Conservation (phyloP, 30 jellyfish, hydroid and myxozoan species). For the Chironex yamaguchii region DNA sequence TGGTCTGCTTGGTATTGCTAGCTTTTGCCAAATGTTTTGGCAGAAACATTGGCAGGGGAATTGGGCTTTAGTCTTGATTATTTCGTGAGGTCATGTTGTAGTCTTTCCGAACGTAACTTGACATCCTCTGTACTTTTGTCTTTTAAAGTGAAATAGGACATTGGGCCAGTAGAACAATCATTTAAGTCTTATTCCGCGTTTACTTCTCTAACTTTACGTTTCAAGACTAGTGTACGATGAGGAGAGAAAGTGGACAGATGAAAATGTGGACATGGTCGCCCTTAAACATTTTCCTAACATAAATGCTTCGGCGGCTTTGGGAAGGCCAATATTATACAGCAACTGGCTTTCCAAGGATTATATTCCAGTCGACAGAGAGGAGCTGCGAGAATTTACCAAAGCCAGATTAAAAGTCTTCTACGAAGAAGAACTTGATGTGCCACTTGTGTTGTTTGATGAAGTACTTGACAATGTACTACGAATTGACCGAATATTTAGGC, state of each 20-base stretch:
- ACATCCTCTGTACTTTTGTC: too few species aligned
- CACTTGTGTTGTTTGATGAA: constrained; percentile 92
- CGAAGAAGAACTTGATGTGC: constrained; percentile 99
- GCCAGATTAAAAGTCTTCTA: constrained; percentile 97
- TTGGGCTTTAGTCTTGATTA: too few species aligned
- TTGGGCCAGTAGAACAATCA: too few species aligned
- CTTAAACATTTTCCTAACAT: constrained; percentile 94
- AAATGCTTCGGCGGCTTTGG: constrained; percentile 78
- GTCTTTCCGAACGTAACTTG: too few species aligned
- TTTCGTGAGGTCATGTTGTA: too few species aligned
- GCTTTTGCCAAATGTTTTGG: too few species aligned
- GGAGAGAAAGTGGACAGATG: constrained; percentile 95
- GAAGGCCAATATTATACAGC: constrained; percentile 94
- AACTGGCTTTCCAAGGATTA: constrained; percentile 98
- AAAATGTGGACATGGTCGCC: constrained; percentile 88
- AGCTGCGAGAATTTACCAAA: constrained; percentile 84
- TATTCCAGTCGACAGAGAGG: constrained; percentile 94
- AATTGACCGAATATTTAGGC: constrained; percentile 97
- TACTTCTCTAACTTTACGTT: too few species aligned
- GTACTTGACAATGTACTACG: constrained; percentile 96
- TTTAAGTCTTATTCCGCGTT: too few species aligned
- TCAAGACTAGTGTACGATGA: constrained; percentile 93
- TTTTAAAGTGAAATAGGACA: too few species aligned
- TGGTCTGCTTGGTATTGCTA: too few species aligned
- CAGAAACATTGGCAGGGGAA: too few species aligned